These are phyloP conservation scores for Pygocentrus nattereri DNA, from an alignment of 2,797 vertebrate species.

Conservation along the genomic window DNA sequence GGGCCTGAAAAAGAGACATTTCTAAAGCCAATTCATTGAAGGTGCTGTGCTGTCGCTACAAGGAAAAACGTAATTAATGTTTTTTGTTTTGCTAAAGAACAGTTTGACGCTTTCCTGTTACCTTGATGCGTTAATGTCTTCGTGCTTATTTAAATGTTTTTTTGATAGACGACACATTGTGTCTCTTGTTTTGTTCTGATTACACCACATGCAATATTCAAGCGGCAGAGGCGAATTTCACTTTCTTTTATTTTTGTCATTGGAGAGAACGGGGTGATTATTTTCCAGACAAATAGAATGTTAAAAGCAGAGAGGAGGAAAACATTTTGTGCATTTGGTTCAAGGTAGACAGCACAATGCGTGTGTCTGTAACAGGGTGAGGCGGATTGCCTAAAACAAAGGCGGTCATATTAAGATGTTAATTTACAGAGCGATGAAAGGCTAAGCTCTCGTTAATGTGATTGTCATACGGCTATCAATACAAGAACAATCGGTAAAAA, in stretches of 20 bases:
- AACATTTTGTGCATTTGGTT: slow-evolving; percentile 55
- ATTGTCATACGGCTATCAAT: slow-evolving; percentile 58
- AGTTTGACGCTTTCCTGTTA: slow-evolving; percentile 57
- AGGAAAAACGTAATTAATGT: slow-evolving; percentile 65
- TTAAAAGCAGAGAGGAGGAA: slow-evolving; percentile 40
- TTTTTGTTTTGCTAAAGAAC: slow-evolving; percentile 65
- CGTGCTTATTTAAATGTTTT: slow-evolving; percentile 65
- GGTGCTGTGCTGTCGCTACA: slow-evolving; percentile 19
- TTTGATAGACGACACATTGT: slow-evolving; percentile 58
- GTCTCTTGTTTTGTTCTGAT: slow-evolving; percentile 61
- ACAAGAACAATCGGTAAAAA: slow-evolving; percentile 53
- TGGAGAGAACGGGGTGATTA: slow-evolving; percentile 51
- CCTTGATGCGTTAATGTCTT: slow-evolving; percentile 72
- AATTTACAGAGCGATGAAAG: slow-evolving; percentile 61
- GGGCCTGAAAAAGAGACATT: slow-evolving; percentile 61
- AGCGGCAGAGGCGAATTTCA: slow-evolving; percentile 52
- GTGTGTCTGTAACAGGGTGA: slow-evolving; percentile 34
- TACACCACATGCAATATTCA: slow-evolving; percentile 59
- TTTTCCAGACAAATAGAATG: slow-evolving; percentile 58
- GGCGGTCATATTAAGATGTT: slow-evolving; percentile 62
- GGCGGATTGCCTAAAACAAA: slow-evolving; percentile 57
- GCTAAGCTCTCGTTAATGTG: slow-evolving; percentile 49
- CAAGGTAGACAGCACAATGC: slow-evolving; percentile 49
- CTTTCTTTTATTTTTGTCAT: slow-evolving; percentile 51
- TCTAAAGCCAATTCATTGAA: slow-evolving; percentile 65